Evolutionary conservation across 1,140 invertebrate species (phyloP), one percentile per base, ranked within the genome.

Genomic region (Pseudomyrmex cubaensis): DNA sequence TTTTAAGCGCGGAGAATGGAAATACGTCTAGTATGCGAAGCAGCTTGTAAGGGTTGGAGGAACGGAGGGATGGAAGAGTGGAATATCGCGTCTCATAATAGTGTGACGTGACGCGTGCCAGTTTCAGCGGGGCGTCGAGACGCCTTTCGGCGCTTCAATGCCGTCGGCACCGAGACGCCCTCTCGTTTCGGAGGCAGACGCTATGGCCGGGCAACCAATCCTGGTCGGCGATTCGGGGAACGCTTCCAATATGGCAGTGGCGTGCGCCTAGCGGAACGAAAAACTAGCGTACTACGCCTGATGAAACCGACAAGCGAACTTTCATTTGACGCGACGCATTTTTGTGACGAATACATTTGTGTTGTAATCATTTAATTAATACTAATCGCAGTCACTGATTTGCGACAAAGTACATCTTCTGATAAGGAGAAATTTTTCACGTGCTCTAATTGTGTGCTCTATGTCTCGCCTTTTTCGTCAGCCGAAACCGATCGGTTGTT

Each of bases 231-330:
- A 64, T 87, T 88, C 87, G 63, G 84, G 87, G 77, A 78, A 80
- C 90, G 87, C 85, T 87, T 91, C 90, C 92, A 94, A 94, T 93
- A 94, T 94, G 93, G 93, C 92, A 91, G 92, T 90, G 89, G 74
- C 87, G 85, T 84, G 90, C 90, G 88, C 88, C 74, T 66, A 77
- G 74, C 85, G 74, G 80, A 70, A 89, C 62, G 48, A 50, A 50
- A n/a, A 78, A 77, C 25, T 57, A 75, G 50, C 46, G n/a, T 50
- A 57, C 56, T 77, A 82, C 62, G 35, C 20, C 63, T 35, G 35
- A 87, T 56, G 48, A 82, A 56, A 75, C 35, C 57, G 52, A 64
- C 57, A 75, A 82, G 78, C 63, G 7, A 35, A 75, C 52, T 12
- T 17, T 63, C 17, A 7, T 17, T 70, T 35, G 15, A n/a, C 59